phyloP scores from a whole-genome alignment of 53 echinoderm and acorn worm genomes.

The Paracentrotus lividus region DNA sequence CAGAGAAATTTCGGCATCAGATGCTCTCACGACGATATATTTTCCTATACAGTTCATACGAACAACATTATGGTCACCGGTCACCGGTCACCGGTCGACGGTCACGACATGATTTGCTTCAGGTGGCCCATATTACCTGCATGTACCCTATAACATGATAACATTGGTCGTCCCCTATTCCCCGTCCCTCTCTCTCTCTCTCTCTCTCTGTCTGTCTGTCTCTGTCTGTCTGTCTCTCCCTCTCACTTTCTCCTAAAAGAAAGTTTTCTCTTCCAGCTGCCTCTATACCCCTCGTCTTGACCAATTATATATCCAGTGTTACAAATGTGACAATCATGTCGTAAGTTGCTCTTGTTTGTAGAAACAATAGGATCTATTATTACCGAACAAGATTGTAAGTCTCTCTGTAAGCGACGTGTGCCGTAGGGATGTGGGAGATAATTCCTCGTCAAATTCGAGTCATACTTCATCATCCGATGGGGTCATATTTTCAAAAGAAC shows the following conservation, averaged over 20 bases:
- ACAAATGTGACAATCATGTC: not conserved
- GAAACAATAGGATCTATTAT: not conserved
- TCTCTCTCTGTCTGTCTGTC: not conserved
- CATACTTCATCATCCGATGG: not conserved
- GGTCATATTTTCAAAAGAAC: not conserved
- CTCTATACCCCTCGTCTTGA: not conserved
- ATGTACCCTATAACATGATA: too few species aligned
- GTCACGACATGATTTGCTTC: too few species aligned
- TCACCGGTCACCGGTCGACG: too few species aligned
- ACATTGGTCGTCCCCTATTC: not conserved
- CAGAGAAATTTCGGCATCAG: too few species aligned
- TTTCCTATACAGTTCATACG: too few species aligned
- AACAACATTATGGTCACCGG: too few species aligned
- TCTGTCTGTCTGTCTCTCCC: not conserved
- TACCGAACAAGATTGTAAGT: not conserved
- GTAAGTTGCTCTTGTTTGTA: not conserved
- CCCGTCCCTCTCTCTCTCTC: not conserved
- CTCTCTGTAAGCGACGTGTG: not conserved
- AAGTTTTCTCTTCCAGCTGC: slow-evolving; percentile 44
- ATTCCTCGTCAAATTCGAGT: not conserved
- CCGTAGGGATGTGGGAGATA: not conserved
- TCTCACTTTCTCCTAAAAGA: not conserved
- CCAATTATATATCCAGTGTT: not conserved
- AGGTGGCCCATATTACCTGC: too few species aligned
- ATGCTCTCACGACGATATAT: too few species aligned